These are phyloP conservation scores for Patella caerulea DNA, from an alignment of 2,888 invertebrate species.

Conservation along the genomic window DNA sequence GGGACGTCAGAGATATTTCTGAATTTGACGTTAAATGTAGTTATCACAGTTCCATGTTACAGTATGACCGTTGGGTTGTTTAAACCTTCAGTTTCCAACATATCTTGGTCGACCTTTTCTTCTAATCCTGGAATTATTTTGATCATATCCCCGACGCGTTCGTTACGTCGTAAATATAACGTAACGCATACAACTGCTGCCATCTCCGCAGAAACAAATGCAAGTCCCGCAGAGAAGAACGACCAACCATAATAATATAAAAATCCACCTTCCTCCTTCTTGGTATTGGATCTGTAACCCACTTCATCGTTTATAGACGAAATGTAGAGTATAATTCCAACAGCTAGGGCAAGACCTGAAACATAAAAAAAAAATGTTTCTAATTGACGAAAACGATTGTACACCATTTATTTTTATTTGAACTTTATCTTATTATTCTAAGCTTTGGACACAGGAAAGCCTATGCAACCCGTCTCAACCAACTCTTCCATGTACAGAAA, in stretches of 20 bases:
- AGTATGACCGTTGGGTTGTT: conserved; percentile 22
- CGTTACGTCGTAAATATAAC: conserved; percentile 61
- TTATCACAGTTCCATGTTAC: not conserved
- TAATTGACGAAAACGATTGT: not conserved
- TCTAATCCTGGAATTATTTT: conserved; percentile 57
- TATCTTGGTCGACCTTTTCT: not conserved
- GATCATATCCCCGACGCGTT: conserved; percentile 56
- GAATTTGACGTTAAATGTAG: too few species aligned
- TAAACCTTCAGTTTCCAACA: not conserved
- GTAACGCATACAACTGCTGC: conserved; percentile 66
- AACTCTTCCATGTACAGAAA: too few species aligned
- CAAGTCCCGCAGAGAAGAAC: conserved; percentile 66
- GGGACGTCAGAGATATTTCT: too few species aligned
- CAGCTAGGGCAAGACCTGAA: conserved; percentile 64
- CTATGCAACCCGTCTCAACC: too few species aligned
- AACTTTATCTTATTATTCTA: too few species aligned
- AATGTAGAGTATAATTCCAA: conserved; percentile 68
- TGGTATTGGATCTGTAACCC: conserved; percentile 57
- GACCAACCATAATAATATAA: conserved; percentile 68
- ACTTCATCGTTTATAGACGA: conserved; percentile 69
- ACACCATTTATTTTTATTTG: too few species aligned
- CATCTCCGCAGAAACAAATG: conserved; percentile 64
- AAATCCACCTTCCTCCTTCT: conserved; percentile 57
- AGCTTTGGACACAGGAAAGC: too few species aligned
- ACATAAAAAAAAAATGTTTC: not conserved